Evolutionary conservation across 2,888 invertebrate species (phyloP).

Genomic region (Polymixis lichenea): DNA sequence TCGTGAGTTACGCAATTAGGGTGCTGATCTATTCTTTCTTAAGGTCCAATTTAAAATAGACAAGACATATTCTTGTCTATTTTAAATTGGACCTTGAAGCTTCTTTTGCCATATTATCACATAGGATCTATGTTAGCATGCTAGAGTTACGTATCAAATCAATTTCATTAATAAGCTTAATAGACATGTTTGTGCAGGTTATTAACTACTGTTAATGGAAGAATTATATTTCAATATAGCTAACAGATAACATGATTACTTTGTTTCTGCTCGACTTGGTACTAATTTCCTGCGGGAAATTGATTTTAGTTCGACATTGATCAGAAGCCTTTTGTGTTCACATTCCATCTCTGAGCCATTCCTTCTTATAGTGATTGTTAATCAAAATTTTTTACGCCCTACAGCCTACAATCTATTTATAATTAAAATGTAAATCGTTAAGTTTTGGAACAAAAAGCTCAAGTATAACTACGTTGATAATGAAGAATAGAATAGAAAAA

Average conservation of each 20-base stretch:
- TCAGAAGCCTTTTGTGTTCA: constrained; percentile 32
- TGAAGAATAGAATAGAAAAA: too few species aligned
- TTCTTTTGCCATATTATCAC: constrained; percentile 26
- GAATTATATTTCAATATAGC: constrained; percentile 29
- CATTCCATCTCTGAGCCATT: constrained; percentile 8
- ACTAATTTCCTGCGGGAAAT: constrained; percentile 59
- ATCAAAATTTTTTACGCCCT: constrained; percentile 2
- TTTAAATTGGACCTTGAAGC: constrained; percentile 15
- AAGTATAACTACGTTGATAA: neutral
- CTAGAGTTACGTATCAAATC: constrained; percentile 12
- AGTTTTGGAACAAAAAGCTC: constrained; percentile 2
- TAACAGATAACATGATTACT: constrained; percentile 23
- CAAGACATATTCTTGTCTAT: too few species aligned
- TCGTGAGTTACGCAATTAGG: too few species aligned
- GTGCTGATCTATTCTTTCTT: too few species aligned
- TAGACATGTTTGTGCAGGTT: constrained; percentile 17
- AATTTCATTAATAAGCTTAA: constrained; percentile 11
- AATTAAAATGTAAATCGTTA: constrained; percentile 19
- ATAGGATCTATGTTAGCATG: neutral
- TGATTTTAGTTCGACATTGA: constrained; percentile 48
- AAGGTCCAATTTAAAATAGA: too few species aligned
- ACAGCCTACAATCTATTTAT: neutral
- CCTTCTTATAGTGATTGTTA: constrained; percentile 15
- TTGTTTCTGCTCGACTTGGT: constrained; percentile 20
- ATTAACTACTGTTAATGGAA: constrained; percentile 10